Evolutionary conservation across 2,113 vertebrate species (phyloP).

Genomic region (Kryptolebias marmoratus): DNA sequence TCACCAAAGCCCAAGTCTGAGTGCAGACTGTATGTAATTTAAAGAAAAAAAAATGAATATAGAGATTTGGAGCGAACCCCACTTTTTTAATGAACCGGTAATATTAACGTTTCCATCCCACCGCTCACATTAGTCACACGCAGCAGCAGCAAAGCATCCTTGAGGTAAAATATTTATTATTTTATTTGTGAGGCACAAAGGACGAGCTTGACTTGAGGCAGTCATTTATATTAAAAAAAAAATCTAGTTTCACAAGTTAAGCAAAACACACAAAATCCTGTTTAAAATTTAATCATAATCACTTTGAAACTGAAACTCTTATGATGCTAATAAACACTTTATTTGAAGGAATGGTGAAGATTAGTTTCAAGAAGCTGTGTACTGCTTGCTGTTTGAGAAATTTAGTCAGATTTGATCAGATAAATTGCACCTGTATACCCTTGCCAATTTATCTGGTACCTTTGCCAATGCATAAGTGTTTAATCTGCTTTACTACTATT

Average conservation of each 20-base stretch:
- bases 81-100: not conserved
- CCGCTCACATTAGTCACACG: slow-evolving; percentile 63
- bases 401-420: slow-evolving; percentile 9
- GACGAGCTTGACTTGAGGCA: slow-evolving; percentile 38
- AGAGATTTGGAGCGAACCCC: not conserved
- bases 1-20: not conserved
- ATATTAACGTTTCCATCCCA: not conserved
- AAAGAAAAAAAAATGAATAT: not conserved
- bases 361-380: too few relatives aligned
- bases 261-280: too few relatives aligned
- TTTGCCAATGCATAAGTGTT: not conserved
- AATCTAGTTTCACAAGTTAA: too few relatives aligned
- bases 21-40: not conserved
- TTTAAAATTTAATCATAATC: not conserved
- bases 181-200: slow-evolving; percentile 35
- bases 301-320: not conserved
- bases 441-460: not conserved
- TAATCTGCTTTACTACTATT: too few relatives aligned
- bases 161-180: slow-evolving; percentile 60
- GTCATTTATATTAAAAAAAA: slow-evolving; percentile 42
- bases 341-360: too few relatives aligned
- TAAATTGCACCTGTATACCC: not conserved
- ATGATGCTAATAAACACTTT: not conserved
- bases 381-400: too few relatives aligned
- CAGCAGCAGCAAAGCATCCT: slow-evolving; percentile 39